Percentiles rank a stretch among this genome's conserved stretches.
phyloP scores from a whole-genome alignment of 2,888 invertebrate species.

The Bugula neritina region DNA sequence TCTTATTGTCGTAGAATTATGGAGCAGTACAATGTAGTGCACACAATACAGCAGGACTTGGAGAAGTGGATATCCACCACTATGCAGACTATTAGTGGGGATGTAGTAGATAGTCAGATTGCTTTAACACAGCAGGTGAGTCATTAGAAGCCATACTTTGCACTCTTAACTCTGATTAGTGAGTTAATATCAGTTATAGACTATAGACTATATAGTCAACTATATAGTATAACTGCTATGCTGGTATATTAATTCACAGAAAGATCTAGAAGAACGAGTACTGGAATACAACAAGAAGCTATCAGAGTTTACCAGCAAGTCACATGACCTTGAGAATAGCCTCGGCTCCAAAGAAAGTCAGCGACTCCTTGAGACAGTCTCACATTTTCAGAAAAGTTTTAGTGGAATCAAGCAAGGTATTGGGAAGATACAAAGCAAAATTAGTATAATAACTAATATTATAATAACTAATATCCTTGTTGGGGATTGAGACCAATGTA shows the following conservation, averaged over 20 bases:
- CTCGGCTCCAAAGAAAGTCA: neutral
- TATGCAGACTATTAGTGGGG: neutral
- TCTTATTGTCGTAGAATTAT: neutral
- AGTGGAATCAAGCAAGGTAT: conserved; percentile 19
- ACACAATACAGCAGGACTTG: conserved; percentile 8
- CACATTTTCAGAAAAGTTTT: conserved; percentile 13
- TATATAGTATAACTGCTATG: neutral
- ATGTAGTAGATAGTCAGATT: conserved; percentile 8
- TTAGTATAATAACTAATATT: no score
- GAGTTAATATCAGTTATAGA: neutral
- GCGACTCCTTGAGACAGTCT: neutral
- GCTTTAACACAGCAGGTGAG: conserved; percentile 1
- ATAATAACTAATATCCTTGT: no score
- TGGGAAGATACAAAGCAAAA: no score
- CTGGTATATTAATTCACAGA: neutral
- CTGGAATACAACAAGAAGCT: conserved; percentile 2
- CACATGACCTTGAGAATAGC: neutral
- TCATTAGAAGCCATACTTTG: neutral
- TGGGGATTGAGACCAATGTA: no score
- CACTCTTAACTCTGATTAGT: neutral
- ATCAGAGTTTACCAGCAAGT: conserved; percentile 12
- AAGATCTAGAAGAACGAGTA: neutral
- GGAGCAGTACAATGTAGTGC: conserved; percentile 20
- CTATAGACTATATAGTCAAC: neutral
- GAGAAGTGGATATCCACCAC: neutral